phyloP scores from a whole-genome alignment of 92 coral and sea anemone species.

The Parazoanthus darwini region DNA sequence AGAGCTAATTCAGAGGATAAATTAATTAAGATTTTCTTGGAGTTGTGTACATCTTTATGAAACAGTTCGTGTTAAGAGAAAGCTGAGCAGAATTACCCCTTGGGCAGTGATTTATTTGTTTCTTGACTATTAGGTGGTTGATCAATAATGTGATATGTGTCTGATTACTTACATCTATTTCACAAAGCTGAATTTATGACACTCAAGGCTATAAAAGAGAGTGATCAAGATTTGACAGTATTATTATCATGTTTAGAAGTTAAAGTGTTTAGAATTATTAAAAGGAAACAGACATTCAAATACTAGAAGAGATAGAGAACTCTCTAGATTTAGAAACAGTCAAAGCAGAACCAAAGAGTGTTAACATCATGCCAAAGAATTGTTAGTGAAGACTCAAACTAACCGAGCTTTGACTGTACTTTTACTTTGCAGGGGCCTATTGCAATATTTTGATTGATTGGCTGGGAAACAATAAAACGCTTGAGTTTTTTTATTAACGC shows the following conservation, averaged over 20 bases:
- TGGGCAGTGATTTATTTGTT: not conserved
- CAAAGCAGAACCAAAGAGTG: not conserved
- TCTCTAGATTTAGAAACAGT: no score
- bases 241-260: not conserved
- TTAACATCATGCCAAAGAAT: no score
- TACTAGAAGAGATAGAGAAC: not conserved
- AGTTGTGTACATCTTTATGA: no score
- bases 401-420: no score
- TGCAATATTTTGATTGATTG: not conserved
- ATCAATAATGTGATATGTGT: not conserved
- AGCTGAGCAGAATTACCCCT: not conserved
- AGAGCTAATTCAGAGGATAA: no score
- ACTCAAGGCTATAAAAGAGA: not conserved
- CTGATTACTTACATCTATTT: no score
- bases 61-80: not conserved
- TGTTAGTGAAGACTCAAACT: no score
- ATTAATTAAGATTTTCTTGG: no score
- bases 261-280: not conserved
- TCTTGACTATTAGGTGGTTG: not conserved
- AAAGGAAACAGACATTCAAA: not conserved
- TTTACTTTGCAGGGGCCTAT: not conserved
- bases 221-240: not conserved
- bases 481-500: no score
- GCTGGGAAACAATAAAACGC: no score
- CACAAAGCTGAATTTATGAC: not conserved